phyloP scores from a whole-genome alignment of 2,888 invertebrate species.

The Trichogramma evanescens region DNA sequence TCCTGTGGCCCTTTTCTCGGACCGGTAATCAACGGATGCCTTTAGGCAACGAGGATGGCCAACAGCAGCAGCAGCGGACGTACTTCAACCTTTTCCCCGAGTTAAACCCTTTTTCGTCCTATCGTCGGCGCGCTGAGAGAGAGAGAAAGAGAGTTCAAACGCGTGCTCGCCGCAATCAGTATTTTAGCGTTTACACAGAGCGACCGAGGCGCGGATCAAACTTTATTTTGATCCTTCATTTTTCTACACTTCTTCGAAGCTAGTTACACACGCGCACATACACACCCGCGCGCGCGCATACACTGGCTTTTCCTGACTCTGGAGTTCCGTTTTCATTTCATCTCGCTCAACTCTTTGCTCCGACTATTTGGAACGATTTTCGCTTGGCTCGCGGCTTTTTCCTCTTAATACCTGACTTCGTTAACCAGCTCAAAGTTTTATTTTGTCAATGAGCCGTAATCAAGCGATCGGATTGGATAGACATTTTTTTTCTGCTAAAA shows the following conservation, averaged over 20 bases:
- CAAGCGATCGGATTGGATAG: constrained; percentile 26
- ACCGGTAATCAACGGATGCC: constrained; percentile 44
- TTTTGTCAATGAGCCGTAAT: constrained; percentile 46
- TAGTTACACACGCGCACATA: not conserved
- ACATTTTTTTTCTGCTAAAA: too few species aligned
- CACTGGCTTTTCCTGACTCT: not conserved
- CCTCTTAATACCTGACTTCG: too few species aligned
- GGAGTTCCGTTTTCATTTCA: too few species aligned
- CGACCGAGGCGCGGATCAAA: constrained; percentile 10
- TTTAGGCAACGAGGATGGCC: constrained; percentile 41
- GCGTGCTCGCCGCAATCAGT: constrained; percentile 21
- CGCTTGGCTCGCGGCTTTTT: too few species aligned
- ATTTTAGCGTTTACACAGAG: constrained; percentile 19
- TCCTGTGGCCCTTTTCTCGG: constrained; percentile 38
- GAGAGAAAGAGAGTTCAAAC: constrained; percentile 11
- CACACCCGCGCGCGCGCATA: constrained; percentile 4
- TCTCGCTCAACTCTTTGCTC: too few species aligned
- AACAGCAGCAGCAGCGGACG: constrained; percentile 27
- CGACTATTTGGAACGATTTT: too few species aligned
- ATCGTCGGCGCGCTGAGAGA: not conserved
- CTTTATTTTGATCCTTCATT: constrained; percentile 18
- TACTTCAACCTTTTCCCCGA: constrained; percentile 15
- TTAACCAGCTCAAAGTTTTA: constrained; percentile 23
- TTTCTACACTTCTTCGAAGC: not conserved
- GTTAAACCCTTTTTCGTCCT: constrained; percentile 11